phyloP scores from a whole-genome alignment of 2,888 invertebrate species.

The Lithophane semibrunnea region DNA sequence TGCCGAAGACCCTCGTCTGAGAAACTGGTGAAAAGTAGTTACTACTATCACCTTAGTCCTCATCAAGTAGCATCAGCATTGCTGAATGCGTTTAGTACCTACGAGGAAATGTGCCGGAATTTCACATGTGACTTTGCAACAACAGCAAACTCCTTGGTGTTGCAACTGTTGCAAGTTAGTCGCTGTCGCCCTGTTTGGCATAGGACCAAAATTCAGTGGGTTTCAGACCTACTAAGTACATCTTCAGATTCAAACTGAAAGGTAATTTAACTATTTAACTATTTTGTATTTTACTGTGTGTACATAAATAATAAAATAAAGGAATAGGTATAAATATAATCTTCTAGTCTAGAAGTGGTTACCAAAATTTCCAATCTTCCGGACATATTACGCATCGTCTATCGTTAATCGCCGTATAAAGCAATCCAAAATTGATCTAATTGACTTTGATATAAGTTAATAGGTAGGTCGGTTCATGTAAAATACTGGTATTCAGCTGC shows the following conservation, averaged over 20 bases:
- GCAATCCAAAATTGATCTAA: constrained; percentile 16
- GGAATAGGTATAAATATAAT: not conserved
- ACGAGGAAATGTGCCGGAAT: not conserved
- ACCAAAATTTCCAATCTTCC: not conserved
- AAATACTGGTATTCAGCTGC: no score
- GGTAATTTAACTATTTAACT: no score
- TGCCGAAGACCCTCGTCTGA: not conserved
- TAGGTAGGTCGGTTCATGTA: no score
- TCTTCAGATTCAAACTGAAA: not conserved
- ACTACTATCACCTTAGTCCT: not conserved
- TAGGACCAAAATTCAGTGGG: not conserved
- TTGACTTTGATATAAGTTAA: constrained; percentile 6
- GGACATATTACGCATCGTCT: not conserved
- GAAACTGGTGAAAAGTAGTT: not conserved
- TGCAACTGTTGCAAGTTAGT: no score
- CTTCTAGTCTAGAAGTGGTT: not conserved
- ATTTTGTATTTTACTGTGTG: no score
- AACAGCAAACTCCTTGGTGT: not conserved
- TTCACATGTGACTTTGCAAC: not conserved
- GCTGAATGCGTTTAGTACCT: no score
- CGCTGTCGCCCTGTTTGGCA: not conserved
- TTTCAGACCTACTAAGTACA: not conserved
- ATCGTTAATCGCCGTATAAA: not conserved
- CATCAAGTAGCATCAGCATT: not conserved
- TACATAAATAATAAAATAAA: no score